These are phyloP conservation scores for Leptestheria dahalacensis DNA, from an alignment of 1,140 invertebrate genomes.

Conservation along the genomic window DNA sequence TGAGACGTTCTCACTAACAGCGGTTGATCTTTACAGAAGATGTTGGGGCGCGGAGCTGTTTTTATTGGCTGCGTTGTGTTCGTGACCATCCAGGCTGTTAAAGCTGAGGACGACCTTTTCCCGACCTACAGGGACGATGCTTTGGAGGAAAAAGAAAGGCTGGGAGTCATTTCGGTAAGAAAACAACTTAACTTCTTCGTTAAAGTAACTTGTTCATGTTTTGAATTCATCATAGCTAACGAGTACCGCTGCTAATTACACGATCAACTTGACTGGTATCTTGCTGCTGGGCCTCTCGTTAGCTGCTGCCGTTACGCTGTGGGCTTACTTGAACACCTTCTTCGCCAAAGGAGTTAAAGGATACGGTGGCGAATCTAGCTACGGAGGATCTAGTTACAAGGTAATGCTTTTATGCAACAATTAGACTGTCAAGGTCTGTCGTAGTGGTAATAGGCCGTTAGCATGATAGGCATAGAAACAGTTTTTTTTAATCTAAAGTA, in stretches of 20 bases:
- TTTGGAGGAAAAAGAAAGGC: constrained; percentile 6
- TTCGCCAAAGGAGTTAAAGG: neutral
- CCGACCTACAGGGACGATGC: constrained; percentile 11
- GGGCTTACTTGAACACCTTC: neutral
- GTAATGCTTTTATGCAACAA: neutral
- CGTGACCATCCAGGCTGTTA: neutral
- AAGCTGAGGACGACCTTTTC: constrained; percentile 3
- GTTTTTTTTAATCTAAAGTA: too few species aligned
- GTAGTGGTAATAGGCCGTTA: too few species aligned
- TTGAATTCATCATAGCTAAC: constrained; percentile 6
- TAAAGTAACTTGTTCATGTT: neutral
- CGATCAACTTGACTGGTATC: constrained; percentile 16
- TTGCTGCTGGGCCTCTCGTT: constrained; percentile 13
- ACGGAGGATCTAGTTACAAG: neutral
- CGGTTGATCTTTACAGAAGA: neutral
- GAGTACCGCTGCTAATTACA: constrained; percentile 9
- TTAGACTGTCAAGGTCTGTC: too few species aligned
- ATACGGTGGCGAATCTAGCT: neutral
- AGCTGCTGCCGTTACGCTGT: constrained; percentile 13
- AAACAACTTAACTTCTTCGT: neutral
- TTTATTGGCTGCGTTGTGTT: neutral
- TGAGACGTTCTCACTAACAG: too few species aligned
- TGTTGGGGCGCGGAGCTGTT: neutral
- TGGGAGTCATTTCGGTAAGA: constrained; percentile 13
- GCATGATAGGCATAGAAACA: too few species aligned